Evolutionary conservation across 35 echinoderm and acorn worm genomes (phyloP).

Genomic region (Heliocidaris erythrogramma): DNA sequence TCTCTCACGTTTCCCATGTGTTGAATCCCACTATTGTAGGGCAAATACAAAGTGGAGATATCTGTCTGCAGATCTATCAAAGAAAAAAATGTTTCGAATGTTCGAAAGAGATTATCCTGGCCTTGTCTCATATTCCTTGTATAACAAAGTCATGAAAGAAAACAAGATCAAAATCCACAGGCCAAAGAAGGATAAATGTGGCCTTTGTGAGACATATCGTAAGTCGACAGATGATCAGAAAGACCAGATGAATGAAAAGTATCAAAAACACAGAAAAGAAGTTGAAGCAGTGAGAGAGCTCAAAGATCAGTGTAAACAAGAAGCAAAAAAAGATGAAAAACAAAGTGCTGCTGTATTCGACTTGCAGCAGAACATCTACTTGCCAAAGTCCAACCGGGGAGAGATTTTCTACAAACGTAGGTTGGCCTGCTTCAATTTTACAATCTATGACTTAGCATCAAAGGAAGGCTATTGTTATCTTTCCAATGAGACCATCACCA

Average conservation of each 20-base stretch:
- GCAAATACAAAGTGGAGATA: background rate
- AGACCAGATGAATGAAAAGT: background rate
- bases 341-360: slow-evolving; percentile 27
- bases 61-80: background rate
- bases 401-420: slow-evolving; percentile 47
- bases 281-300: background rate
- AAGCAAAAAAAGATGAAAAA: background rate
- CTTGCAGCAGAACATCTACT: slow-evolving; percentile 34
- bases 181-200: slow-evolving; percentile 64
- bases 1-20: background rate
- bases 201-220: slow-evolving; percentile 29
- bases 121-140: background rate
- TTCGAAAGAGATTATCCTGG: background rate
- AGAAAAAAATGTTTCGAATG: slow-evolving; percentile 7
- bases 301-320: background rate
- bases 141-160: background rate
- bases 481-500: slow-evolving; percentile 42
- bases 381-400: background rate
- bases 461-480: slow-evolving; percentile 58
- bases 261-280: background rate
- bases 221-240: background rate
- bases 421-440: slow-evolving; percentile 26
- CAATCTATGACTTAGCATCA: background rate
- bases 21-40: slow-evolving; percentile 12
- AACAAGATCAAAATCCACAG: slow-evolving; percentile 55